Conservation (phyloP, 2,888 invertebrate genomes). For the Lepidochitona cinerea region DNA sequence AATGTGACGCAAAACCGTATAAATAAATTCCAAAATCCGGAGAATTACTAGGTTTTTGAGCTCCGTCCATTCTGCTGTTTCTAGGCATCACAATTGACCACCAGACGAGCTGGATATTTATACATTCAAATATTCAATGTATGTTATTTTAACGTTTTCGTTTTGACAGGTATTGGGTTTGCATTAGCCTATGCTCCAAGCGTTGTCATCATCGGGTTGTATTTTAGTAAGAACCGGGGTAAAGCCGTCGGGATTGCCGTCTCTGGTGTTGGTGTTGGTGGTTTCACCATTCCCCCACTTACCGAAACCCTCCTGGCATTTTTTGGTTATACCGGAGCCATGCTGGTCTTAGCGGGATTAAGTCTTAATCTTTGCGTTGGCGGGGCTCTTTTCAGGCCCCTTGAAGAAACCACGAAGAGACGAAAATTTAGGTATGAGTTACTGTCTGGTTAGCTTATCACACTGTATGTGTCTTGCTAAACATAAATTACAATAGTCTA, state of each 20-base stretch:
- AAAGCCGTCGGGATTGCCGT: constrained; percentile 48
- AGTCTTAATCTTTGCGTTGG: constrained; percentile 41
- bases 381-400: constrained; percentile 47
- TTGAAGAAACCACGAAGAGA: constrained; percentile 20
- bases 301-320: constrained; percentile 40
- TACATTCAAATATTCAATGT: too few species aligned
- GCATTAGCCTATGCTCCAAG: constrained; percentile 52
- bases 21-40: too few species aligned
- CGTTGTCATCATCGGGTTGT: constrained; percentile 46
- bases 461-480: too few species aligned
- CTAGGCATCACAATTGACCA: too few species aligned
- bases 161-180: constrained; percentile 50
- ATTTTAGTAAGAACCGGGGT: constrained; percentile 51
- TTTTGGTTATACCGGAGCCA: constrained; percentile 48
- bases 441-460: too few species aligned
- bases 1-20: too few species aligned
- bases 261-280: constrained; percentile 54
- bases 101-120: too few species aligned
- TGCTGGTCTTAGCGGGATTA: constrained; percentile 44
- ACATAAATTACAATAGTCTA: too few species aligned
- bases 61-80: too few species aligned
- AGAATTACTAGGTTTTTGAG: too few species aligned
- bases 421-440: too few species aligned
- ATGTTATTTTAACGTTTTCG: too few species aligned
- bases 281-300: constrained; percentile 46